Evolutionary conservation across 2,888 invertebrate species (phyloP).

Genomic region (Oasisia sp.): DNA sequence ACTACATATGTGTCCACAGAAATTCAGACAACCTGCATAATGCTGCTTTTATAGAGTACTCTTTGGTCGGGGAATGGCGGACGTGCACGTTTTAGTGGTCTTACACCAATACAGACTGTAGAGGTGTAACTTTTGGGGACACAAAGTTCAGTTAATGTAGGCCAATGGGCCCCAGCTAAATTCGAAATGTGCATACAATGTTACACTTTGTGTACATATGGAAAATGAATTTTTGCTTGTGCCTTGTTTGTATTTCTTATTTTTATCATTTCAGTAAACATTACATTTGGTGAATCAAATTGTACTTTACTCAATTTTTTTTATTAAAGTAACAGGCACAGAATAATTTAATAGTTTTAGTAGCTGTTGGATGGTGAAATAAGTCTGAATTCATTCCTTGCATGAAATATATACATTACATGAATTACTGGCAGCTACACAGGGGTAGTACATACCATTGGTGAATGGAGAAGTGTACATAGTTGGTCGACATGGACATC

Average conservation of each 20-base stretch:
- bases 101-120: no score
- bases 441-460: background rate
- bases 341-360: background rate
- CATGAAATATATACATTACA: background rate
- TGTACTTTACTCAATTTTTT: background rate
- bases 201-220: no score
- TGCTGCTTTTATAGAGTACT: no score
- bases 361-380: background rate
- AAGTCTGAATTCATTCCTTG: background rate
- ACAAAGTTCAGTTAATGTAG: no score
- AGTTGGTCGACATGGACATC: slow-evolving; percentile 64
- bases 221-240: no score
- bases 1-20: no score
- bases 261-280: background rate
- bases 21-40: no score
- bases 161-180: no score
- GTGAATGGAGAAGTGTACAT: background rate
- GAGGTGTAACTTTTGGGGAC: no score
- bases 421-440: background rate
- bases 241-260: background rate
- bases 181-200: no score
- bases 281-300: background rate
- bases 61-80: no score
- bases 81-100: no score
- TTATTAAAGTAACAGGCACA: background rate